Base-by-base conservation (phyloP, 2,888 invertebrate genomes). In the Heliconius sara region DNA sequence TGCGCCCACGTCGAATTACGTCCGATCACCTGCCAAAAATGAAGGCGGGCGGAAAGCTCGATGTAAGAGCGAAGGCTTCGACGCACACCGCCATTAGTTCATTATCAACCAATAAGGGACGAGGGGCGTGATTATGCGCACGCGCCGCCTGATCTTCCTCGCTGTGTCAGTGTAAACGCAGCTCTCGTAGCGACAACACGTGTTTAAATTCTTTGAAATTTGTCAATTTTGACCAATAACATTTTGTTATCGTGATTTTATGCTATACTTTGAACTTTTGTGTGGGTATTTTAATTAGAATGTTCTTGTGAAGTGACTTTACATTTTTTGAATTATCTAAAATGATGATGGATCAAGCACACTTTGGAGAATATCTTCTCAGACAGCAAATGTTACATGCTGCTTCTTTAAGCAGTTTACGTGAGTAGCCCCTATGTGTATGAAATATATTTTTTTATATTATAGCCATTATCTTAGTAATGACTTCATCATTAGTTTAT, bases 301-400 rank as follows among this genome's bases (percentile, higher is more conserved):
- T 93, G 92, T 84, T 89, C 85, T 87, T 90, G 93, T 94, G 92
- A 92, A 91, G 92, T 94, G 92, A 85, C 87, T 85, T 81, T 84
- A 70, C 13, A 85, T 82, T 86, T 57, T 47, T 75, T 34, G 60
- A 76, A 71, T 30, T 47, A 68, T 63, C 68, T 76, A 83, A 78
- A 10, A 95, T 94, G 94, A 95, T 95, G 95, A 95, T 95, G 95
- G 95, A 95, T 89, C 95, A 95, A 87, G 92, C 94, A 27, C 95
- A 95, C 84, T 93, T 95, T 80, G 93, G 94, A 80, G 95, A 95
- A 88, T 95, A 95, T 86, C 88, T 95, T 88, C 89, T 95, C 88
- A 91, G 95, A 85, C 95, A 95, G 87, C 95, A 95, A 89, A 95
- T 95, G 95, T 84, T 95, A 84, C 95, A 95, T 78, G 95, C 95